Base-by-base conservation (phyloP, 2,888 invertebrate species). In the Biston betularia region DNA sequence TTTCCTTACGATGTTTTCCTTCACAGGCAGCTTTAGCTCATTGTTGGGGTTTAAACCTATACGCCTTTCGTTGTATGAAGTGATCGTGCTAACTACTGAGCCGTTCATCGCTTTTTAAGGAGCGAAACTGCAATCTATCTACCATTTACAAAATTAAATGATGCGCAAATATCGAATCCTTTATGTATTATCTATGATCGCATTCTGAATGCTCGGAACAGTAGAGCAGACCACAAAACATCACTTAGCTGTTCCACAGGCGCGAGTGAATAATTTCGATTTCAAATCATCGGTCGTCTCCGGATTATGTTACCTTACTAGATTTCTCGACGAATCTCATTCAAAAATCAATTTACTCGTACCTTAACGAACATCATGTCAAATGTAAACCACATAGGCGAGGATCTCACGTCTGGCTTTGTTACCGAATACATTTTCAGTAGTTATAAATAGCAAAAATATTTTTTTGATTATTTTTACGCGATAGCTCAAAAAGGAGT, bases 331-430 rank as follows among this genome's bases (percentile, higher is more conserved):
- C 62, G 61, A 71, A 60, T 65, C 46, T 60, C 67, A 70, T 57
- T 65, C 44, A 46, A 63, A 73, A 74, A 69, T 73, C 73, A 68
- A 68, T 73, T 69, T 59, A 72, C 61, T 61, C 48, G 63, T 63
- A 63, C 67, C 58, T 63, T 60, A 58, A 63, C 57, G 52, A 68
- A 64, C 72, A 70, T 58, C 61, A 72, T 72, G 72, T 70, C 72
- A 69, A 59, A 72, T 68, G 70, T 73, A 70, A 74, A 70, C 74
- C 74, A 74, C 74, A 68, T 59, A 68, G 67, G 15, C 45, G 1
- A 15, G 14, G 63, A 67, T 40, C 24, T 6, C 12, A 40, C n/a
- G 14, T 10, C 3, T 40, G 10, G 40, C 57, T 61, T 54, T 11
- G 24, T 63, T 58, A 50, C 60, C 24, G 10, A 14, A n/a, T 2